Conservation (phyloP, 2,888 invertebrate species). For the Sphinx pinastri region DNA sequence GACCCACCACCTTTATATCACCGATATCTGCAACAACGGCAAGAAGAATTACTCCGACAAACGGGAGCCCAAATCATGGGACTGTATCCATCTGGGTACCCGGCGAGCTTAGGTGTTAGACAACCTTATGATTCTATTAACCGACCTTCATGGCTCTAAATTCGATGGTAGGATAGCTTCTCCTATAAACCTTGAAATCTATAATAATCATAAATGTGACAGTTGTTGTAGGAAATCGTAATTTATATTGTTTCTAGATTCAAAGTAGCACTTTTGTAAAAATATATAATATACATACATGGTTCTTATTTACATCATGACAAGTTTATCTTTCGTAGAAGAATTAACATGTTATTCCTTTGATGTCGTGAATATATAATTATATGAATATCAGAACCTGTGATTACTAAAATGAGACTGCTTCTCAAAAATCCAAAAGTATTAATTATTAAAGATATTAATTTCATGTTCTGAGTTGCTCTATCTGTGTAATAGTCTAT, state of each 20-base stretch:
- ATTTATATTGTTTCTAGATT: constrained; percentile 72
- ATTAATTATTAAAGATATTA: constrained; percentile 1
- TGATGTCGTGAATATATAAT: constrained; percentile 34
- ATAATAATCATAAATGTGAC: constrained; percentile 62
- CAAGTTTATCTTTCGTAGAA: constrained; percentile 50
- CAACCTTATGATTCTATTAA: constrained; percentile 89
- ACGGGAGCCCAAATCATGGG: constrained; percentile 86
- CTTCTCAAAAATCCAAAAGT: constrained; percentile 42
- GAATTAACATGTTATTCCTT: constrained; percentile 32
- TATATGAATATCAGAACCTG: constrained; percentile 45
- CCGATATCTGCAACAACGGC: constrained; percentile 87
- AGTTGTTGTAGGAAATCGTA: constrained; percentile 69
- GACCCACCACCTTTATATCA: constrained; percentile 88
- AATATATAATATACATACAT: constrained; percentile 54
- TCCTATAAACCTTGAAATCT: constrained; percentile 30
- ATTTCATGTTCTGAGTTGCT: not conserved
- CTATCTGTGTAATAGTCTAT: not conserved
- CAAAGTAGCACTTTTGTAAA: constrained; percentile 60
- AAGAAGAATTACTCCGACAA: constrained; percentile 85
- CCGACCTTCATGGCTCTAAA: constrained; percentile 87
- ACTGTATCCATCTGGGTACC: constrained; percentile 87
- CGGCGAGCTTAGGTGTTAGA: constrained; percentile 85
- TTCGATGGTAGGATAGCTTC: constrained; percentile 32
- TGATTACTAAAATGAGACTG: constrained; percentile 52
- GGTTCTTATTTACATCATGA: constrained; percentile 58